Base-by-base conservation (phyloP, 2,888 invertebrate species). In the Lottia gigantea region DNA sequence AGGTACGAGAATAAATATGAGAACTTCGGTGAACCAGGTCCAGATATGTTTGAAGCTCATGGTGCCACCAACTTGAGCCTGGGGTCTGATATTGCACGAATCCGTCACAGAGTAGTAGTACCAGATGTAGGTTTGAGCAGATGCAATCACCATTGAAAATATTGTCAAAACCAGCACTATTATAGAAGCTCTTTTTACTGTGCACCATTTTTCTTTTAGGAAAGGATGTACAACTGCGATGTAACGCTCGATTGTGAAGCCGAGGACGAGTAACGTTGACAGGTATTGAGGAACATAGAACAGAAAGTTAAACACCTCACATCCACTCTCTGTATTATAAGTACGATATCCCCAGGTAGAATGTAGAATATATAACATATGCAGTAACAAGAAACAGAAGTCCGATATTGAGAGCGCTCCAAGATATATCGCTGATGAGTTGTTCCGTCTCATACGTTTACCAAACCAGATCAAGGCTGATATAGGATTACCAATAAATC, bases 381-480 rank as follows among this genome's bases (percentile, higher is more conserved):
- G 82, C 40, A 84, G 76, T 45, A 84, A 62, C 62, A 88, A 78
- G 69, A 87, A 84, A 0, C 83, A 61, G 31, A 83, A 74, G 75
- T 88, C 86, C 1, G 84, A 83, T 14, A 87, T 77, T 15, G 87
- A 83, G 45, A 88, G 79, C 1, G 85, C 82, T 11, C 87, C 86
- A 7, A 88, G 77, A 74, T 88, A 88, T 23, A 88, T 79, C 16
- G 88, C 88, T 2, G 87, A 87, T 0, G 86, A 86, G 74, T 87
- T 88, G 71, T 87, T 85, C 16, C 81, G 75, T 8, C 87, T 75
- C 83, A 87, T 86, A 49, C 83, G 77, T 12, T 78, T 74, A 55
- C 84, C 82, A 40, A 86, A 76, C 88, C 88, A 88, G 67, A 88
- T 81, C 64, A 79, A 74, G 66, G 85, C 83, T 6, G 86, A 83